Evolutionary conservation across 1,140 invertebrate genomes (phyloP), one percentile per base, ranked within the genome.

Genomic region (Ceratina japonica): DNA sequence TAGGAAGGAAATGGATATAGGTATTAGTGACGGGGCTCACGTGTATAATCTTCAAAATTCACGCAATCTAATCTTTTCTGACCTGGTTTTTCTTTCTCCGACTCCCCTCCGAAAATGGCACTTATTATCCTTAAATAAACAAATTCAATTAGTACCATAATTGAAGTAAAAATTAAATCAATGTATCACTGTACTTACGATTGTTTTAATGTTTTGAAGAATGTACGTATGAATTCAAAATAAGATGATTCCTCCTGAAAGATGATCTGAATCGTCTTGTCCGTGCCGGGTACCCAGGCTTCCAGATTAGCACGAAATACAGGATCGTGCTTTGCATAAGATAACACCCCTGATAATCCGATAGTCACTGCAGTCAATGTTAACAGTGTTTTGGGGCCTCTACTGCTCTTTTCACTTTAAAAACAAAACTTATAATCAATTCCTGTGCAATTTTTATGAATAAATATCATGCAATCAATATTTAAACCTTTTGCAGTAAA

Each of bases 281-380:
- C 95, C 3, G 94, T 94, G 62, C 94, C 95, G 63, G 96, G 96
- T 56, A 94, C 93, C 91, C 95, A 95, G 61, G 94, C 92, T 86
- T 94, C 94, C 5, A 96, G 87, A 86, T 92, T 93, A 86, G 94
- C 93, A 78, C 96, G 93, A 82, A 96, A 95, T 62, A 95, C 94
- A 62, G 94, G 93, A 89, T 96, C 94, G 85, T 94, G 94, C 92
- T 96, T 96, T 27, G 94, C 95, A 87, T 95, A 95, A 0, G 89
- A 84, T 76, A 94, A 86, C 81, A 93, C 80, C 44, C 91, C 93
- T 72, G 91, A 81, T 15, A 90, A 89, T 61, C 93, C 94, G 64
- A 95, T 88, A n/a, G 94, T 93, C 62, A 93, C 91, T 70, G 93
- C 92, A 62, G 94, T 94, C 27, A 94, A 77, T 24, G 94, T 88